Conservation (phyloP, 2,888 invertebrate genomes). For the Hydraecia micacea region DNA sequence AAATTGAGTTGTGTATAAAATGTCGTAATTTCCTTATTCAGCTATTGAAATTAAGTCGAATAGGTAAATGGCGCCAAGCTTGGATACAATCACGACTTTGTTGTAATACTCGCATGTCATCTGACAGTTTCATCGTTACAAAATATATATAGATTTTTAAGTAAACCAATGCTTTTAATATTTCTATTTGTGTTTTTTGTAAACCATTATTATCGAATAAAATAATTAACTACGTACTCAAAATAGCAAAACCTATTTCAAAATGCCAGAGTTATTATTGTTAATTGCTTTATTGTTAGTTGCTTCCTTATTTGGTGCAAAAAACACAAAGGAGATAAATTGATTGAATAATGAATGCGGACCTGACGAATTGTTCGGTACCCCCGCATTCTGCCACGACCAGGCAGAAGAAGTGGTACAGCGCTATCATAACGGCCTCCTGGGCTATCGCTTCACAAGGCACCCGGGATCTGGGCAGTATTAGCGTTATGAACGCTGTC, state of each 20-base stretch:
- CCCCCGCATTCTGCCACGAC: constrained; percentile 92
- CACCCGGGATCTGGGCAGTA: constrained; percentile 92
- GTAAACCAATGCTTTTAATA: constrained; percentile 19
- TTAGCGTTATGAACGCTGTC: constrained; percentile 89
- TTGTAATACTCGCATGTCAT: constrained; percentile 13
- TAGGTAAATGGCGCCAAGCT: not conserved
- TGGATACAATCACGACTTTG: not conserved
- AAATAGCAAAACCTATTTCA: constrained; percentile 39
- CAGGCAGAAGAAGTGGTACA: constrained; percentile 93
- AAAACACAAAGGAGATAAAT: constrained; percentile 41
- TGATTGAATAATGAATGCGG: constrained; percentile 44
- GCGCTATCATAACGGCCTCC: constrained; percentile 92
- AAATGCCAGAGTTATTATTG: constrained; percentile 56
- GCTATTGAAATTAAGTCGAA: not conserved
- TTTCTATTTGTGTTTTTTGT: not conserved
- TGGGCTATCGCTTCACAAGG: constrained; percentile 93
- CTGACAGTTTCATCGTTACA: not conserved
- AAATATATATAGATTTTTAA: not conserved
- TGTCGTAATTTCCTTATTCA: not conserved
- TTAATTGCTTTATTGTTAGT: too few species aligned
- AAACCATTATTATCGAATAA: constrained; percentile 20
- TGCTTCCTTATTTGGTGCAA: constrained; percentile 57
- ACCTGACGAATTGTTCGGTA: constrained; percentile 90
- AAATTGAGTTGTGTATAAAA: not conserved
- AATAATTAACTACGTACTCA: constrained; percentile 37